phyloP scores from a whole-genome alignment of 53 echinoderm and acorn worm genomes.

The Patiria pectinifera region DNA sequence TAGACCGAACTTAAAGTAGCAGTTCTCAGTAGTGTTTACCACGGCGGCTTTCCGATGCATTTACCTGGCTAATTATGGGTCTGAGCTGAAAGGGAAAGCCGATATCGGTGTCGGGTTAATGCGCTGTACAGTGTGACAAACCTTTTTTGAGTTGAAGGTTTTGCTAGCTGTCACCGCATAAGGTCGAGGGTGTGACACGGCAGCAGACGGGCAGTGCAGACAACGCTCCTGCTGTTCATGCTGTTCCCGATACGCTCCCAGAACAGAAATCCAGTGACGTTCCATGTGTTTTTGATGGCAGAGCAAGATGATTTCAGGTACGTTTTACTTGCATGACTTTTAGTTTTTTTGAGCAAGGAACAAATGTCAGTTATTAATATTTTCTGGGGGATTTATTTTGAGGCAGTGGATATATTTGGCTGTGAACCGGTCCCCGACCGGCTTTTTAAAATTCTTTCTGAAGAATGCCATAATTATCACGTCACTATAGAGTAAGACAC shows the following conservation, averaged over 20 bases:
- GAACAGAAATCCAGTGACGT: background rate
- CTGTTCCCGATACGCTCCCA: background rate
- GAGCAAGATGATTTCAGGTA: constrained; percentile 57
- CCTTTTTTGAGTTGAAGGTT: background rate
- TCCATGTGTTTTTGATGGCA: constrained; percentile 25
- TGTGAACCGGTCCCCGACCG: too few relatives aligned
- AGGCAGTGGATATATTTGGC: too few relatives aligned
- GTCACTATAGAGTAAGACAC: too few relatives aligned
- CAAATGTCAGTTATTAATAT: background rate
- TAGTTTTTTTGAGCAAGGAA: background rate
- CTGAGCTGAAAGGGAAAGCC: constrained; percentile 6
- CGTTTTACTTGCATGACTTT: background rate
- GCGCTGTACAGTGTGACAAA: background rate
- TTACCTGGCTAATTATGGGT: constrained; percentile 9
- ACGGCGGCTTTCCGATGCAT: background rate
- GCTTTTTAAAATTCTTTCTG: too few relatives aligned
- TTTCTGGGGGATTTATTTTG: too few relatives aligned
- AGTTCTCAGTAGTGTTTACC: background rate
- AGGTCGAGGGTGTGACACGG: constrained; percentile 52
- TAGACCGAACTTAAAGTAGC: background rate
- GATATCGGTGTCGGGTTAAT: constrained; percentile 10
- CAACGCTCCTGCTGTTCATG: background rate
- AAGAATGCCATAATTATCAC: too few relatives aligned
- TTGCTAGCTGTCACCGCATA: constrained; percentile 8
- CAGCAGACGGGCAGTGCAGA: background rate